Conservation (phyloP, 2,113 vertebrate species). For the Eonycteris spelaea region DNA sequence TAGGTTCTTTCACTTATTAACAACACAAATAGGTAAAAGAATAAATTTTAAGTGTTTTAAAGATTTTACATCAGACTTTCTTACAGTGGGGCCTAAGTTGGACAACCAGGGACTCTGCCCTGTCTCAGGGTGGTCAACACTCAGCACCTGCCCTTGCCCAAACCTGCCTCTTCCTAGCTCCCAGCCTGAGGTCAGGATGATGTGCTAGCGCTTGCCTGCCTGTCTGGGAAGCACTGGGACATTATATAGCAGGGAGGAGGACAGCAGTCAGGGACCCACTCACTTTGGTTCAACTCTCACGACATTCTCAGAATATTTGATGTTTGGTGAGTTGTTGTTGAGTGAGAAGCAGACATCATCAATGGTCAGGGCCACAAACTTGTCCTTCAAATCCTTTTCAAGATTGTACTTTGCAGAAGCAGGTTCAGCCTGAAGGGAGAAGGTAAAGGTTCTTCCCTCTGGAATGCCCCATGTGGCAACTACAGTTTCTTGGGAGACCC, state of each 20-base stretch:
- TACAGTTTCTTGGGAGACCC: background rate
- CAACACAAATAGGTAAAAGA: background rate
- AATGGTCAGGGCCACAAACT: conserved; percentile 87
- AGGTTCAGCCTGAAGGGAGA: conserved; percentile 86
- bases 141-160: background rate
- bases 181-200: background rate
- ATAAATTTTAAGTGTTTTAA: background rate
- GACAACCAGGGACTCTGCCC: background rate
- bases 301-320: conserved; percentile 55
- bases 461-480: background rate
- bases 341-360: conserved; percentile 89
- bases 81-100: background rate
- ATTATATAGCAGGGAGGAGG: background rate
- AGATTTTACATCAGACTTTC: background rate
- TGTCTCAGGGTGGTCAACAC: background rate
- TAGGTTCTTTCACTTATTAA: background rate
- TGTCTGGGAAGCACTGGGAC: background rate
- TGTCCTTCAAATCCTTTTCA: conserved; percentile 92
- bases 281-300: conserved; percentile 81
- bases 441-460: background rate
- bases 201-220: background rate
- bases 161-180: background rate
- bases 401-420: conserved; percentile 89
- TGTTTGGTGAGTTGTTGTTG: conserved; percentile 82
- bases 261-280: conserved; percentile 46